Conservation (phyloP, 2,797 vertebrate genomes). For the Rhabdophis nuchalis region DNA sequence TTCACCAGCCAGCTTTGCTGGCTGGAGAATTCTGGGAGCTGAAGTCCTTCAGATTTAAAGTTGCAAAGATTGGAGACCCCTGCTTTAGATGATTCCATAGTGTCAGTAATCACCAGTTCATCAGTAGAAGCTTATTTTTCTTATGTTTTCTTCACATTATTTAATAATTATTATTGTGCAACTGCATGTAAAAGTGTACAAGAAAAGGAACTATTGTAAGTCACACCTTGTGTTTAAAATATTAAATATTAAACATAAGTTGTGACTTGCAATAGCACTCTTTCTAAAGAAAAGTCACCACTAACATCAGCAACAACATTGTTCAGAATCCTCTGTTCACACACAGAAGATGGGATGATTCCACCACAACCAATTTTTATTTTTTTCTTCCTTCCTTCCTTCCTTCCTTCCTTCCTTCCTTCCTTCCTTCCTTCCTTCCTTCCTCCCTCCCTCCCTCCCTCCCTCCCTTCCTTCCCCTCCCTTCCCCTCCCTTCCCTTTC, state of each 20-base stretch:
- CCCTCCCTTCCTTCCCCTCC: too few relatives aligned
- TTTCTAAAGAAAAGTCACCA: constrained; percentile 25
- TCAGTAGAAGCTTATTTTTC: neutral
- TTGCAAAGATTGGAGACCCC: too few relatives aligned
- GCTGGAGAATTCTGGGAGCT: too few relatives aligned
- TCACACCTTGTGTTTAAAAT: neutral
- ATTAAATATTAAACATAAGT: neutral
- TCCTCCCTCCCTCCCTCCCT: neutral
- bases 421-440: neutral
- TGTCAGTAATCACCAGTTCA: neutral
- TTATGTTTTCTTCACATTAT: neutral
- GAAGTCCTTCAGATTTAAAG: too few relatives aligned
- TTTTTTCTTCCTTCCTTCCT: neutral
- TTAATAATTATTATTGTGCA: neutral
- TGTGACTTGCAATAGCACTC: neutral
- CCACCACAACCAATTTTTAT: neutral
- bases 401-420: neutral
- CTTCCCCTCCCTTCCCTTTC: too few relatives aligned
- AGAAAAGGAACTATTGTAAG: neutral
- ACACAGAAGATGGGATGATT: neutral
- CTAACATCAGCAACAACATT: constrained; percentile 23
- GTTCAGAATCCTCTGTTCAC: neutral
- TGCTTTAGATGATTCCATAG: neutral
- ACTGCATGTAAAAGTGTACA: neutral
- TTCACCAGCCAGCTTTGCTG: too few relatives aligned